Conservation (phyloP, 2,888 invertebrate genomes). For the Epirrhoe alternata region DNA sequence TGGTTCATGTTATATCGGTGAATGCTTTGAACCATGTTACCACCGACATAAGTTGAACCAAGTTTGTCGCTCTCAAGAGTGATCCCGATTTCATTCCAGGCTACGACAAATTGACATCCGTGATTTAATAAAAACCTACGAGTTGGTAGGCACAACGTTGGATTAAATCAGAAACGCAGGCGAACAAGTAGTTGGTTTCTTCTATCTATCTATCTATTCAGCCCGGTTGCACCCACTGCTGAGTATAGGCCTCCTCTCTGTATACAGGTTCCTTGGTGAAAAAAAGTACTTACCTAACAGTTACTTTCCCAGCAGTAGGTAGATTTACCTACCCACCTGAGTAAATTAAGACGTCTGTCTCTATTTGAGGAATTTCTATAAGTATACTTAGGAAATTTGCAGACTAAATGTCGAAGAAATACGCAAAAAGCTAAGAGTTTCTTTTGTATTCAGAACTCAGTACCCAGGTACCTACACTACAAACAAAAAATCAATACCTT, state of each 20-base stretch:
- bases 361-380: no score
- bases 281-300: no score
- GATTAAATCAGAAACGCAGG: no score
- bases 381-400: background rate
- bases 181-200: no score
- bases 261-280: no score
- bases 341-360: no score
- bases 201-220: no score
- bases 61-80: background rate
- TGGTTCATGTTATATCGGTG: background rate
- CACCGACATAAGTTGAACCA: background rate
- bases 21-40: background rate
- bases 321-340: no score
- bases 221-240: no score
- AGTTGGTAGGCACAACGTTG: background rate
- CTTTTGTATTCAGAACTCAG: background rate
- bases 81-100: background rate
- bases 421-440: constrained; percentile 6
- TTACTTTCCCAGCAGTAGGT: no score
- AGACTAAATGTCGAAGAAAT: background rate
- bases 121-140: background rate
- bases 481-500: constrained; percentile 33
- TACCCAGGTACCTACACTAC: background rate
- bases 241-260: no score
- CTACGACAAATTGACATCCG: background rate